Conservation (phyloP, 2,888 invertebrate genomes). For the Cataglyphis cursor region DNA sequence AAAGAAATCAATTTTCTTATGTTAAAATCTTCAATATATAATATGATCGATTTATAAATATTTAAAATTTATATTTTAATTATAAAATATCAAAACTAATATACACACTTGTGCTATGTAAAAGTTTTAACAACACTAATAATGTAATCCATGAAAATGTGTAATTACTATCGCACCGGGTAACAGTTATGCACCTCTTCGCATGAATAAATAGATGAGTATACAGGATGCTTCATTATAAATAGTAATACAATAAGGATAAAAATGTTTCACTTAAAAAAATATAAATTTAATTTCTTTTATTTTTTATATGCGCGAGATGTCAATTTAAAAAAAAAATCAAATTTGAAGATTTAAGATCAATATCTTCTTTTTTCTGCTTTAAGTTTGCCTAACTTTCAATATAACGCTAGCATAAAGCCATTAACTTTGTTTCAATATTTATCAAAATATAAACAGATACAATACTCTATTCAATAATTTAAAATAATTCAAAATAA, state of each 20-base stretch:
- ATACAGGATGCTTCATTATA: not conserved
- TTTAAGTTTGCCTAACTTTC: not conserved
- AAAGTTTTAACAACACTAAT: too few relatives aligned
- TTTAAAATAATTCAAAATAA: too few relatives aligned
- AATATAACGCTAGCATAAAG: not conserved
- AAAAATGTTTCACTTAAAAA: not conserved
- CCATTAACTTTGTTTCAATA: too few relatives aligned
- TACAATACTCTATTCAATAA: too few relatives aligned
- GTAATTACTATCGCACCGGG: constrained; percentile 12
- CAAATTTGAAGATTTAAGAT: not conserved
- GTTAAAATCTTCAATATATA: too few relatives aligned
- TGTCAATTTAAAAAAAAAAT: not conserved
- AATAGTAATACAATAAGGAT: not conserved
- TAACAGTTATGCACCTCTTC: not conserved
- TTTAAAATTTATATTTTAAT: not conserved
- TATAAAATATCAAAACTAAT: not conserved
- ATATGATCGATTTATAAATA: not conserved
- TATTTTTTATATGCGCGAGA: not conserved
- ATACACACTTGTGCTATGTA: not conserved
- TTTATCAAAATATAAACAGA: too few relatives aligned
- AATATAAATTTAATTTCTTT: not conserved
- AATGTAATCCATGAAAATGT: not conserved
- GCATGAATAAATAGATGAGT: not conserved
- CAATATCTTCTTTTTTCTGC: not conserved
- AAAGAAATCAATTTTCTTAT: not conserved